Evolutionary conservation across 2,797 vertebrate genomes (phyloP).

Genomic region (Phalloptychus januarius): DNA sequence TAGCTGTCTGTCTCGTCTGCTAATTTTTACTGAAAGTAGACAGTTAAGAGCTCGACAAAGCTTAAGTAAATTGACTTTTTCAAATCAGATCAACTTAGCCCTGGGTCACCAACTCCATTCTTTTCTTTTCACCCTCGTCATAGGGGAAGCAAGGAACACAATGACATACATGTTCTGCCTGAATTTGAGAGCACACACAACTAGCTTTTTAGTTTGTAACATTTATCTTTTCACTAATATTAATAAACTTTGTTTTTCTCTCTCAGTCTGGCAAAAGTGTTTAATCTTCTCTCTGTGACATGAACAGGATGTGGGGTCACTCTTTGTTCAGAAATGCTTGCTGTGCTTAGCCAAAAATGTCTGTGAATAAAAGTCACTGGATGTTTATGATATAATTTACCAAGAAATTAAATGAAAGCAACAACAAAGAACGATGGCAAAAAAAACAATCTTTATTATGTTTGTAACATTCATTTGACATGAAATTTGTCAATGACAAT

Average conservation of each 20-base stretch:
- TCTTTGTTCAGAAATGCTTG: not conserved
- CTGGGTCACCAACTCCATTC: not conserved
- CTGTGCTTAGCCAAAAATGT: not conserved
- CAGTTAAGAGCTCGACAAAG: constrained; percentile 27
- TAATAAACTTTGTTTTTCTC: not conserved
- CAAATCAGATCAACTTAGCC: not conserved
- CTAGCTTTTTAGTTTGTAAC: not conserved
- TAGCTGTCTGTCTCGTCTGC: constrained; percentile 60
- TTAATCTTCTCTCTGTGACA: not conserved
- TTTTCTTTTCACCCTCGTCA: not conserved
- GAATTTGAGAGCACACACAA: not conserved
- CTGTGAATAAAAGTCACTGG: not conserved
- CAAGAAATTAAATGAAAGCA: not conserved
- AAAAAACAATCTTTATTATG: not conserved
- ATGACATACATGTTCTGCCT: not conserved
- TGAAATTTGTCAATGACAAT: not conserved
- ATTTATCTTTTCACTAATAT: not conserved
- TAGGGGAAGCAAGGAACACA: not conserved
- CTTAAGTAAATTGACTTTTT: constrained; percentile 53
- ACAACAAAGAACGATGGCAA: not conserved
- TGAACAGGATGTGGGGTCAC: not conserved
- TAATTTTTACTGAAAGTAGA: constrained; percentile 60
- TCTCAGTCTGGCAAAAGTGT: not conserved
- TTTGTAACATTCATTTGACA: not conserved
- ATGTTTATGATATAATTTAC: not conserved